phyloP scores from a whole-genome alignment of 2,113 vertebrate species.

The Crotalus tigris region DNA sequence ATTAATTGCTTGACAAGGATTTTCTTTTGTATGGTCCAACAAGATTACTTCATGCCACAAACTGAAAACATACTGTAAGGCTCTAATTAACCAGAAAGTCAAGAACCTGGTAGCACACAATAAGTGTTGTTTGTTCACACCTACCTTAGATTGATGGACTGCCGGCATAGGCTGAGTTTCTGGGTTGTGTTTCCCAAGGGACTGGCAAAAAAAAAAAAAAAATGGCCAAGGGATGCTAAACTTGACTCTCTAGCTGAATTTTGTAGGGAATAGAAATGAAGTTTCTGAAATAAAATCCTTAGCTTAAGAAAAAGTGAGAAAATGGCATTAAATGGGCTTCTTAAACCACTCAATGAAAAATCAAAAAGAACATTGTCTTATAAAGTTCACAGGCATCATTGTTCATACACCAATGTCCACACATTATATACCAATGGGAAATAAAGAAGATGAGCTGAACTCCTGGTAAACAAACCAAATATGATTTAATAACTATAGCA shows the following conservation, averaged over 20 bases:
- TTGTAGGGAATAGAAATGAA: neutral
- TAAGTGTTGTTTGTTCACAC: neutral
- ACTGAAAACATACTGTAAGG: neutral
- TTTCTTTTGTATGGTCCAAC: neutral
- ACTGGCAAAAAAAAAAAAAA: neutral
- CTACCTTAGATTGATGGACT: neutral
- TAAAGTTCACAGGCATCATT: neutral
- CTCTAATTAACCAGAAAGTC: neutral
- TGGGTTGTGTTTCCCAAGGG: neutral
- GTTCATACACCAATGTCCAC: neutral
- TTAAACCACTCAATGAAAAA: neutral
- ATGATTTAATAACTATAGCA: neutral
- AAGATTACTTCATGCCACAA: neutral
- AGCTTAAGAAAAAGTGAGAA: neutral
- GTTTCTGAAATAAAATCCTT: neutral
- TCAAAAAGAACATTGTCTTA: neutral
- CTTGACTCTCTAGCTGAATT: neutral
- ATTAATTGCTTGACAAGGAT: neutral
- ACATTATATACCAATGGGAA: neutral
- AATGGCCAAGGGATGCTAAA: neutral
- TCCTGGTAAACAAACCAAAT: neutral
- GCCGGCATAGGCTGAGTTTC: neutral
- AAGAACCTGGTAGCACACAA: neutral
- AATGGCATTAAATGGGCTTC: neutral
- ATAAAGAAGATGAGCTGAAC: neutral